These are phyloP conservation scores for Euplagia quadripunctaria DNA, from an alignment of 2,888 invertebrate species.

Conservation along the genomic window DNA sequence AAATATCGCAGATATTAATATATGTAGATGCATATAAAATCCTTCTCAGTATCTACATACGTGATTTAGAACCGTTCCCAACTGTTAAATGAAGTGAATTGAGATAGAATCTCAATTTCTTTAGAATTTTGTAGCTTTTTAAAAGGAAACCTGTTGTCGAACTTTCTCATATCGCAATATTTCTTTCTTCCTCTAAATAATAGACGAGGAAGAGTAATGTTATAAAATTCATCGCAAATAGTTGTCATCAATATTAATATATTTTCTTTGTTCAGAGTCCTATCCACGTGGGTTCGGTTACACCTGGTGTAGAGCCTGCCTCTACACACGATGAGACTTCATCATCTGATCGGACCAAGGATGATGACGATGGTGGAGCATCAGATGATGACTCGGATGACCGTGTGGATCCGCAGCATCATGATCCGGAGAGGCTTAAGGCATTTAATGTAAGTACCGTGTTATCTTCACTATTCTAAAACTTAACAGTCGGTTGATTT, in stretches of 20 bases:
- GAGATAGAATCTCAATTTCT: too few relatives aligned
- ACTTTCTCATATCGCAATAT: neutral
- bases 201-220: neutral
- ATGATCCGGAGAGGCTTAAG: slow-evolving; percentile 97
- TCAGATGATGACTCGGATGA: slow-evolving; percentile 97
- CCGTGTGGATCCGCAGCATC: slow-evolving; percentile 94
- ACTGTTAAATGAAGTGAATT: neutral
- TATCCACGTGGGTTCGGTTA: slow-evolving; percentile 87
- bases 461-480: neutral
- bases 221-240: too few relatives aligned
- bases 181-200: neutral
- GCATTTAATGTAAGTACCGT: slow-evolving; percentile 95
- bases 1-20: neutral
- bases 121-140: too few relatives aligned
- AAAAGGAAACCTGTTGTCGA: neutral
- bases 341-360: slow-evolving; percentile 95
- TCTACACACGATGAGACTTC: slow-evolving; percentile 95
- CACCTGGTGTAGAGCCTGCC: slow-evolving; percentile 83
- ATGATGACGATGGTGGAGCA: slow-evolving; percentile 89
- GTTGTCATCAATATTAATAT: neutral
- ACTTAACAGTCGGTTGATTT: neutral
- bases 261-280: slow-evolving; percentile 87
- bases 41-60: neutral
- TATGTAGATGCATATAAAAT: neutral
- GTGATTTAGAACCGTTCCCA: neutral